A percentile compares a stretch with the other conserved stretches of the same genome.
phyloP scores from a whole-genome alignment of 2,888 invertebrate genomes.

The Cylindroiulus punctatus region DNA sequence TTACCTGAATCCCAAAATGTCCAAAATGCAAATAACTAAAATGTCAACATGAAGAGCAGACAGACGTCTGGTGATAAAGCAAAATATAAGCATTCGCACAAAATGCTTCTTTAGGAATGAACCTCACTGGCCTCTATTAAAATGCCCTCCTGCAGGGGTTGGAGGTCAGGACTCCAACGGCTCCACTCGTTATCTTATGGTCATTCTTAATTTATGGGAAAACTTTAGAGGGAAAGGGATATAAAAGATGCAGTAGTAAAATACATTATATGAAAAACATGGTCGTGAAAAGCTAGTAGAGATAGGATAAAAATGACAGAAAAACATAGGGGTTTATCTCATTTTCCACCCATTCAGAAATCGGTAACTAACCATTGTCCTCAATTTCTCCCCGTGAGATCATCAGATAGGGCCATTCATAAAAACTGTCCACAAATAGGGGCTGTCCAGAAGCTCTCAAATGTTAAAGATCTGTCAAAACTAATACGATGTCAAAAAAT shows the following conservation, averaged over 20 bases:
- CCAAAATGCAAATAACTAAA: not conserved
- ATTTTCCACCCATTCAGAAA: slow-evolving; percentile 4
- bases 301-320: slow-evolving; percentile 36
- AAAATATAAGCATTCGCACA: not conserved
- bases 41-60: slow-evolving; percentile 34
- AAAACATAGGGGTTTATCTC: slow-evolving; percentile 37
- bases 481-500: too few species aligned
- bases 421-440: not conserved
- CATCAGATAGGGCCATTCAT: not conserved
- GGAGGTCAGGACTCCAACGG: slow-evolving; percentile 41
- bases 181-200: slow-evolving; percentile 44
- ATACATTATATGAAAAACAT: slow-evolving; percentile 16
- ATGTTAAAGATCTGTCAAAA: too few species aligned
- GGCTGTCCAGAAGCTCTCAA: too few species aligned
- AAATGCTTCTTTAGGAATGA: slow-evolving; percentile 16
- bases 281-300: not conserved
- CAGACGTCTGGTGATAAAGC: slow-evolving; percentile 50
- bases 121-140: slow-evolving; percentile 48
- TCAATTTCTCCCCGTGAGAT: not conserved
- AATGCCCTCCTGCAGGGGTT: slow-evolving; percentile 41
- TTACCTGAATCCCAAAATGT: slow-evolving; percentile 20
- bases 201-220: slow-evolving; percentile 53
- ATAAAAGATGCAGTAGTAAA: slow-evolving; percentile 27
- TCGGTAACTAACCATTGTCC: slow-evolving; percentile 34
- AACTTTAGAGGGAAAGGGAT: not conserved